Percentiles rank a stretch among this genome's conserved stretches.
Evolutionary conservation across 2,797 vertebrate species (phyloP).

Genomic region (Megalops cyprinoides): DNA sequence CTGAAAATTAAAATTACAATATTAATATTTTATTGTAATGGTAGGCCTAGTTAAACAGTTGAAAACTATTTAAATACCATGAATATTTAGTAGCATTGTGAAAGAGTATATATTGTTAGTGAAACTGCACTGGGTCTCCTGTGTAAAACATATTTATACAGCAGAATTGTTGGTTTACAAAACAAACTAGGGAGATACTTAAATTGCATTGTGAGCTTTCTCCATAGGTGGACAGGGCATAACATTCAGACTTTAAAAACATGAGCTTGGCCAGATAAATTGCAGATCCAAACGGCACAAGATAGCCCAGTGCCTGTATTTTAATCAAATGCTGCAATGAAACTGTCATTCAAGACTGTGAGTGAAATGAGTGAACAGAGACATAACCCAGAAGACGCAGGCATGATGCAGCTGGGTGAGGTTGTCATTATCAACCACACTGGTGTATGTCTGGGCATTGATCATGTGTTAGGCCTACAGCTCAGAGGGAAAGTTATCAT

Average conservation of each 20-base stretch:
- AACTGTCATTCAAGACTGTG: too few species aligned
- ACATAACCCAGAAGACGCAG: neutral
- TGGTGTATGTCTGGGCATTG: neutral
- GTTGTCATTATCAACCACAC: neutral
- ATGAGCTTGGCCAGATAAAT: neutral
- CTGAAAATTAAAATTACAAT: too few species aligned
- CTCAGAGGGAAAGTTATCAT: neutral
- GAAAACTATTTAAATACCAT: too few species aligned
- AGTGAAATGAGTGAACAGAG: neutral
- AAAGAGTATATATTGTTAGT: too few species aligned
- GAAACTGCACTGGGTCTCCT: too few species aligned
- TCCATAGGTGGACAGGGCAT: conserved; percentile 3
- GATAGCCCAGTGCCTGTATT: neutral
- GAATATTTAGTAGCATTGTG: too few species aligned
- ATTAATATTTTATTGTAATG: too few species aligned
- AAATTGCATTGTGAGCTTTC: conserved; percentile 8
- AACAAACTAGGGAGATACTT: neutral
- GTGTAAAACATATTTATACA: neutral
- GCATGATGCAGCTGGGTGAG: neutral
- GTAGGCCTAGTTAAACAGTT: too few species aligned
- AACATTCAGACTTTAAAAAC: conserved; percentile 4
- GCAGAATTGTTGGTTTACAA: neutral
- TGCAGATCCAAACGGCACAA: neutral
- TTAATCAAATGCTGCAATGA: too few species aligned
- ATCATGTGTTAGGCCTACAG: neutral